Conservation (phyloP, 2,113 vertebrate species). For the Danionella cerebrum region DNA sequence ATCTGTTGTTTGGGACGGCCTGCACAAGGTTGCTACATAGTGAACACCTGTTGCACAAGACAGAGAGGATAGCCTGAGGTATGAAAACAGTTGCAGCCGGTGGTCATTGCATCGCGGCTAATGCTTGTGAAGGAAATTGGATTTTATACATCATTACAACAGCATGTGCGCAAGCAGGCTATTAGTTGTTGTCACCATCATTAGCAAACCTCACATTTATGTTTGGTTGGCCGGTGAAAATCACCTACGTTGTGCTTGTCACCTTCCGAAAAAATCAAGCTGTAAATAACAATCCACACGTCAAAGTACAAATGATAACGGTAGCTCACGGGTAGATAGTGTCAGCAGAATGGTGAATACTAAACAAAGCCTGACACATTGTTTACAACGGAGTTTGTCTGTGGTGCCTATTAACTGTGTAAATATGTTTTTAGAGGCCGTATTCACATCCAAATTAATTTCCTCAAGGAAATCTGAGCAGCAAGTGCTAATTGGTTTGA, state of each 20-base stretch:
- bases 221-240: slow-evolving; percentile 14
- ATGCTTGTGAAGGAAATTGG: not conserved
- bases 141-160: not conserved
- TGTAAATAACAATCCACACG: slow-evolving; percentile 42
- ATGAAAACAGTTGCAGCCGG: not conserved
- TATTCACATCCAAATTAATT: slow-evolving; percentile 24
- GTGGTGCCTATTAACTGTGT: slow-evolving; percentile 37
- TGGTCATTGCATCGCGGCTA: not conserved
- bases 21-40: not conserved
- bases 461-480: slow-evolving; percentile 9
- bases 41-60: not conserved
- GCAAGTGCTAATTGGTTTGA: slow-evolving; percentile 33
- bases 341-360: slow-evolving; percentile 46
- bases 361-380: slow-evolving; percentile 47
- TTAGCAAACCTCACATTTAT: not conserved
- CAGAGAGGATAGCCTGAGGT: not conserved
- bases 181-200: slow-evolving; percentile 22
- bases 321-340: slow-evolving; percentile 34
- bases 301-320: slow-evolving; percentile 46
- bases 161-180: not conserved
- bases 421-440: slow-evolving; percentile 37
- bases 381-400: slow-evolving; percentile 27
- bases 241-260: slow-evolving; percentile 34
- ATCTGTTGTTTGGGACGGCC: slow-evolving; percentile 15
- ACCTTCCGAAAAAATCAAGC: slow-evolving; percentile 50